A percentile compares a stretch with the other conserved stretches of the same genome.
These are phyloP conservation scores for Asteroscopus sphinx DNA, from an alignment of 2,888 invertebrate species.

Conservation along the genomic window DNA sequence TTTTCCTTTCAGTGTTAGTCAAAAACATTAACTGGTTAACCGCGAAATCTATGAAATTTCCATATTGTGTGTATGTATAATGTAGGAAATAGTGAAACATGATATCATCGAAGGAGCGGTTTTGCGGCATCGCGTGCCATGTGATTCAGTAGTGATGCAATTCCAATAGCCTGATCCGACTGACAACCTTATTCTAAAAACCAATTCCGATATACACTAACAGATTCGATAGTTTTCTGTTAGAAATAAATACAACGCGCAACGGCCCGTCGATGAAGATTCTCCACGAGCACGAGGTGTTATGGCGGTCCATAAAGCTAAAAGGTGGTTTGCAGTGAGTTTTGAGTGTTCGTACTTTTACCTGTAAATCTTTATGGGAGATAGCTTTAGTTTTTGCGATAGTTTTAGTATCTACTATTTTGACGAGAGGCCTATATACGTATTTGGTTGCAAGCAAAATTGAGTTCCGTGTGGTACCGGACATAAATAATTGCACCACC, in stretches of 20 bases:
- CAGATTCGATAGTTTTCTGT: no score
- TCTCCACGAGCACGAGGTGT: no score
- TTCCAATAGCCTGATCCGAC: conserved; percentile 36
- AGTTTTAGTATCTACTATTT: neutral
- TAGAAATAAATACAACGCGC: no score
- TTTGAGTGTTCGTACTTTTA: no score
- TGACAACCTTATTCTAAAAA: conserved; percentile 16
- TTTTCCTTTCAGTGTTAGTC: conserved; percentile 31
- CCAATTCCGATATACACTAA: neutral
- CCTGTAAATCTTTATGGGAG: no score
- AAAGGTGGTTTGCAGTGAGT: no score
- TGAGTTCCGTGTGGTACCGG: no score
- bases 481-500: no score
- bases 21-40: conserved; percentile 25
- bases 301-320: no score
- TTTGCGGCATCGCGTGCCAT: conserved; percentile 34
- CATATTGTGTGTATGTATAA: conserved; percentile 29
- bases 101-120: conserved; percentile 56
- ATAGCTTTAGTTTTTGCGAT: neutral
- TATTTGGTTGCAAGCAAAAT: no score
- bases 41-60: conserved; percentile 30
- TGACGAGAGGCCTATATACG: neutral
- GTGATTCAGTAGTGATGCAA: conserved; percentile 62
- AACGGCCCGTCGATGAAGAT: no score
- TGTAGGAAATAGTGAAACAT: conserved; percentile 45